Base-by-base conservation (phyloP, 2,797 vertebrate species). In the Xerus rutilus region DNA sequence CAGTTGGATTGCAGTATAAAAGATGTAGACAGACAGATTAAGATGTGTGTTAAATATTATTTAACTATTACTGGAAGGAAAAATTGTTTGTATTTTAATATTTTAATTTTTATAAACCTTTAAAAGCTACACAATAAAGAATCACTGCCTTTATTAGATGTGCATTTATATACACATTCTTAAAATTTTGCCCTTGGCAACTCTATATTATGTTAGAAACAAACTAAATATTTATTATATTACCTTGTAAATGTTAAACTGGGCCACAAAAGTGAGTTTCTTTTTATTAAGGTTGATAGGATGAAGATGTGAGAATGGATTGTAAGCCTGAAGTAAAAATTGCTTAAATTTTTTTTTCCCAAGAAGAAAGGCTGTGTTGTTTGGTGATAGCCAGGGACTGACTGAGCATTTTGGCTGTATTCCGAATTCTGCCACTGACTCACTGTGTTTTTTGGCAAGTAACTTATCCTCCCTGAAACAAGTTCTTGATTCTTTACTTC, bases 361-460 rank as follows among this genome's bases (percentile, higher is more conserved):
- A 88, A 96, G 92, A 98, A 98, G 95, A 98, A 97, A 97, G 96
- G 54, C 96, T 92, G 91, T 97, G 93, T 98, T 97, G 97, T 98
- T 97, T 97, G 96, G 87, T 97, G 85, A 92, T 96, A 95, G 89
- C 82, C 94, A 93, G 89, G 65, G 89, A 91, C 94, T 97, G 83
- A 86, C 95, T 93, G 97, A 97, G 86, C 87, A 47, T 97, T 96
- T 97, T 98, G 97, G 97, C 97, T 78, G 82, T 93, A 65, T 96
- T 98, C 97, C 94, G 94, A 97, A 94, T 94, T 97, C 97, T 97
- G 94, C 97, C 93, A 97, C 97, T 98, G 97, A 97, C 97, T 98
- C 97, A 97, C 96, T 97, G 97, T 98, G 96, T 96, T 97, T 97
- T 97, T 98, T 98, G 97, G 97, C 97, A 98, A 98, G 94, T 95